A percentile compares a stretch with the other conserved stretches of the same genome.
Evolutionary conservation across 2,888 invertebrate species (phyloP).

Genomic region (Synergus japonicus): DNA sequence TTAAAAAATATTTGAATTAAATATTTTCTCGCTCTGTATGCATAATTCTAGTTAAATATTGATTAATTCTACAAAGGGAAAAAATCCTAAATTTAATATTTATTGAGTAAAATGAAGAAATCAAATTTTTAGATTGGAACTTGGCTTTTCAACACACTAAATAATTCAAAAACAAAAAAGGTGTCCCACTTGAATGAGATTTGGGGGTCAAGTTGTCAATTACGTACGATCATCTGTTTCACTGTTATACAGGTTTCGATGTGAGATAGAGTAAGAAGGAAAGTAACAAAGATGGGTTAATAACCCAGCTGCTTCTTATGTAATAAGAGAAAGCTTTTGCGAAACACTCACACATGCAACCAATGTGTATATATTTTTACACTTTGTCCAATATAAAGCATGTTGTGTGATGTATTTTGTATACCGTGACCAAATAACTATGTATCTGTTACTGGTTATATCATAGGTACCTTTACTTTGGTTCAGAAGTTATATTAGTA

Average conservation of each 20-base stretch:
- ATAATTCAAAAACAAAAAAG: too few relatives aligned
- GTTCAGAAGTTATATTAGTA: conserved; percentile 22
- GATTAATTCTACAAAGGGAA: too few relatives aligned
- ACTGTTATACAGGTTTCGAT: neutral
- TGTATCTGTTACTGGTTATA: conserved; percentile 55
- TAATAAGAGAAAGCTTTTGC: conserved; percentile 72
- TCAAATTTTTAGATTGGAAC: too few relatives aligned
- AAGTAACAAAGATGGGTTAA: conserved; percentile 65
- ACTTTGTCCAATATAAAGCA: neutral
- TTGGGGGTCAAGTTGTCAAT: conserved; percentile 5
- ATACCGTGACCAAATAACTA: conserved; percentile 1
- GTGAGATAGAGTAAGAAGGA: neutral
- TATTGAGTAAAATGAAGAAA: too few relatives aligned
- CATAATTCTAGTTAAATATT: too few relatives aligned
- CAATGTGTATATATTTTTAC: neutral
- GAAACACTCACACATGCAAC: conserved; percentile 56
- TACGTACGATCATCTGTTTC: conserved; percentile 7
- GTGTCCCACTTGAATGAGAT: neutral
- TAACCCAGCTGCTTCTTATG: conserved; percentile 61
- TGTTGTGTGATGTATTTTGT: too few relatives aligned
- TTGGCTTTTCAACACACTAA: too few relatives aligned
- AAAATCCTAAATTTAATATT: too few relatives aligned
- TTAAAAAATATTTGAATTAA: too few relatives aligned
- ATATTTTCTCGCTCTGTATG: too few relatives aligned
- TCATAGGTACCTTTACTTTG: conserved; percentile 51